These are phyloP conservation scores for Cataglyphis altisquamis DNA, from an alignment of 2,888 invertebrate species.

Conservation along the genomic window DNA sequence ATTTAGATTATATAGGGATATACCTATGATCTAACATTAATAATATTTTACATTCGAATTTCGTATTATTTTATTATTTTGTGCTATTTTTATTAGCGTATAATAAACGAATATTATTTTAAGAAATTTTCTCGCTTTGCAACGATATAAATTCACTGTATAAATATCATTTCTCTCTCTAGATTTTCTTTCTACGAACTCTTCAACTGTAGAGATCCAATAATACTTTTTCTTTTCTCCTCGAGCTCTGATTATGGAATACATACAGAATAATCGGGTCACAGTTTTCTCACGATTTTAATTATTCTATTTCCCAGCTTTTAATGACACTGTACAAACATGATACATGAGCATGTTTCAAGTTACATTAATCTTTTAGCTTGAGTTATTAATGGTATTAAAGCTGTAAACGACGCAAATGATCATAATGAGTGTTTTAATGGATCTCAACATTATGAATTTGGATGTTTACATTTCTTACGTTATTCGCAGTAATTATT, in stretches of 20 bases:
- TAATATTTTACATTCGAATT: background rate
- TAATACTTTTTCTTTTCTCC: conserved; percentile 40
- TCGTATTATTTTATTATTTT: background rate
- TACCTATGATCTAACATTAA: background rate
- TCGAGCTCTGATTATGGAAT: background rate
- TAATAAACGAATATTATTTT: background rate
- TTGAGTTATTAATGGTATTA: background rate
- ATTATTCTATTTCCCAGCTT: conserved; percentile 18
- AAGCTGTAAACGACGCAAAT: background rate
- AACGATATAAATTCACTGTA: background rate
- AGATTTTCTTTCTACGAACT: conserved; percentile 16
- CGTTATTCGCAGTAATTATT: background rate
- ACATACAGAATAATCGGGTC: conserved; percentile 19
- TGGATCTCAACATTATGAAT: background rate
- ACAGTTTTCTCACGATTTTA: conserved; percentile 26
- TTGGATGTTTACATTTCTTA: background rate
- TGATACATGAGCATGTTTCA: background rate
- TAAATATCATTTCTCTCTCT: background rate
- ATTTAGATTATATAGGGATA: background rate
- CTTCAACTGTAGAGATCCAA: conserved; percentile 17
- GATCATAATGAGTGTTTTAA: conserved; percentile 3
- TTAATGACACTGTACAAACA: background rate
- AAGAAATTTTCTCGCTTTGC: conserved; percentile 21
- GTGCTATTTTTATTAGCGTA: background rate
- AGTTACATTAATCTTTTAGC: conserved; percentile 2